phyloP scores from a whole-genome alignment of 2,797 vertebrate species.

The Alauda arvensis region DNA sequence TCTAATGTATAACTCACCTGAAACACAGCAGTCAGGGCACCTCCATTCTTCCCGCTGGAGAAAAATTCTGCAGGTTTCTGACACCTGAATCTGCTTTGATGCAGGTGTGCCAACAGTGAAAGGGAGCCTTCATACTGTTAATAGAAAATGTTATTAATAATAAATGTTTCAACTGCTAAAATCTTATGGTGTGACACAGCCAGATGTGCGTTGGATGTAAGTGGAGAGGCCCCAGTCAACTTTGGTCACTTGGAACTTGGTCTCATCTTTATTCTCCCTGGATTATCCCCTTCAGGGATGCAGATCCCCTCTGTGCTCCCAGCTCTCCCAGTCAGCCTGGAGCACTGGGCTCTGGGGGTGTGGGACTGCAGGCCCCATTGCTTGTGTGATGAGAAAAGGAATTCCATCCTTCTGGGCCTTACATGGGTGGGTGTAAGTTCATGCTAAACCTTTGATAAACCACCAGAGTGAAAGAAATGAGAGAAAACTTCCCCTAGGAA shows the following conservation, averaged over 20 bases:
- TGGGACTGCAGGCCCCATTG: background rate
- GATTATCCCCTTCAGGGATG: fast-evolving
- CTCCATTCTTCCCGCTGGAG: background rate
- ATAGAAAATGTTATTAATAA: background rate
- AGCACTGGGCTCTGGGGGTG: background rate
- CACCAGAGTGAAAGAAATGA: background rate
- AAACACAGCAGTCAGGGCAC: background rate
- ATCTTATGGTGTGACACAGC: background rate
- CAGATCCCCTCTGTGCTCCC: background rate
- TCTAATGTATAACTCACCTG: background rate
- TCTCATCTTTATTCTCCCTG: background rate
- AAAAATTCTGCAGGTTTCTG: background rate
- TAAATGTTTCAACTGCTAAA: background rate
- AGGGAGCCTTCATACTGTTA: background rate
- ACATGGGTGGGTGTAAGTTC: fast-evolving
- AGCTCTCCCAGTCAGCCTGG: background rate
- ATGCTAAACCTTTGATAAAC: background rate
- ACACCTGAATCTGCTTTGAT: background rate
- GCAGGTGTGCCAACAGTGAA: background rate
- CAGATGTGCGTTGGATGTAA: background rate
- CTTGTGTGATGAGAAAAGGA: background rate
- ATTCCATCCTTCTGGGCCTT: fast-evolving
- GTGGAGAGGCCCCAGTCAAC: fast-evolving
- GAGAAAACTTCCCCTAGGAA: background rate
- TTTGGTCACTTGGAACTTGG: background rate